Percentiles rank a stretch among this genome's conserved stretches.
Evolutionary conservation across 2,113 vertebrate species (phyloP).

Genomic region (Caracal caracal): DNA sequence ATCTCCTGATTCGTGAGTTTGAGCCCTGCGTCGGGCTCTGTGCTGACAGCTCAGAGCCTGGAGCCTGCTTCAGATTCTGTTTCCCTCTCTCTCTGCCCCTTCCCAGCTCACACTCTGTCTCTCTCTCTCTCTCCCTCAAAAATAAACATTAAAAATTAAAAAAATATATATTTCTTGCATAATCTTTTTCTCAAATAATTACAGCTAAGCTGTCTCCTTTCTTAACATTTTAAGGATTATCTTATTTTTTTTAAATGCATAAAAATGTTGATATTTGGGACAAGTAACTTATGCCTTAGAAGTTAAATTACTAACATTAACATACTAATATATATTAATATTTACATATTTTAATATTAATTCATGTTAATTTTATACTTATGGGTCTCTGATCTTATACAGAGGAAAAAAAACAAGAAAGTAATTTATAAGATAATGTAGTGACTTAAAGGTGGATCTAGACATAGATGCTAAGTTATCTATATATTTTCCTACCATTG

Average conservation of each 20-base stretch:
- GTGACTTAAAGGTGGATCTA: neutral
- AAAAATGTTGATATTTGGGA: neutral
- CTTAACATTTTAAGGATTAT: neutral
- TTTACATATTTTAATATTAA: neutral
- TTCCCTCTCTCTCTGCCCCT: too few relatives aligned
- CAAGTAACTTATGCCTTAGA: neutral
- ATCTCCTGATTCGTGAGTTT: too few relatives aligned
- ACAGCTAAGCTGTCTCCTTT: neutral
- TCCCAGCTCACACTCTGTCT: too few relatives aligned
- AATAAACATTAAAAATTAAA: too few relatives aligned
- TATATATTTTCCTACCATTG: neutral
- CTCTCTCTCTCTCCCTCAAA: too few relatives aligned
- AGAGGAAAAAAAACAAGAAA: neutral
- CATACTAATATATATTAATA: neutral
- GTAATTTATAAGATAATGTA: neutral
- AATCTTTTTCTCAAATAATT: neutral
- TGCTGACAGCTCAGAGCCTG: too few relatives aligned
- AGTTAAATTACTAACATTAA: neutral
- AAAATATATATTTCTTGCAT: neutral
- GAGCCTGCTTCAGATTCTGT: too few relatives aligned
- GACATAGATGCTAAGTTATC: neutral
- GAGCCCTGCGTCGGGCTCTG: too few relatives aligned
- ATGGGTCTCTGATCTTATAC: neutral
- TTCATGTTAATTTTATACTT: neutral
- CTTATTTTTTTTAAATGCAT: neutral